Evolutionary conservation across 2,113 vertebrate genomes (phyloP).

Genomic region (Solea senegalensis): DNA sequence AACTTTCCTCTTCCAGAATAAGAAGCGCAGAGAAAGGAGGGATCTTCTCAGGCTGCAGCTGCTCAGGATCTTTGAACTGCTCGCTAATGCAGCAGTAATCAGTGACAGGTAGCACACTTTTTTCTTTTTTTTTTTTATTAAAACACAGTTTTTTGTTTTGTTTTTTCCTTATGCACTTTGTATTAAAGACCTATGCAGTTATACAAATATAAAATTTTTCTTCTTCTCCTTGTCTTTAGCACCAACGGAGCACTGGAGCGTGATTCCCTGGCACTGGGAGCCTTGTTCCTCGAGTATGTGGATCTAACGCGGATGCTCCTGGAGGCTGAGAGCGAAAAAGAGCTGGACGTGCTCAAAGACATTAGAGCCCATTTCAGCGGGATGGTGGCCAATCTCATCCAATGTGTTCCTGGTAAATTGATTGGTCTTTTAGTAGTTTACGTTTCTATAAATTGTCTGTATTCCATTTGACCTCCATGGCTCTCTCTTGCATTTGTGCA

Average conservation of each 20-base stretch:
- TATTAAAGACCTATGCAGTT: not conserved
- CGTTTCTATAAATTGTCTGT: not conserved
- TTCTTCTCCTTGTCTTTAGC: conserved; percentile 72
- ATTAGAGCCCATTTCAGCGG: conserved; percentile 98
- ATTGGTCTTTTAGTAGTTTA: not conserved
- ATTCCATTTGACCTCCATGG: not conserved
- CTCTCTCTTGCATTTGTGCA: conserved; percentile 59
- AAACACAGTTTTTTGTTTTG: not conserved
- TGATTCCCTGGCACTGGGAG: conserved; percentile 93
- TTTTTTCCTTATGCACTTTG: not conserved
- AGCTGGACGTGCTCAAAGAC: conserved; percentile 97
- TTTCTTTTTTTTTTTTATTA: not conserved
- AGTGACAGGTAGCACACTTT: conserved; percentile 90
- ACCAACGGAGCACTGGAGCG: conserved; percentile 96
- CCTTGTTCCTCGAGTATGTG: conserved; percentile 96
- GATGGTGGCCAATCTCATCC: conserved; percentile 97
- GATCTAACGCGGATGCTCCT: conserved; percentile 97
- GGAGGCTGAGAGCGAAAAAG: conserved; percentile 95
- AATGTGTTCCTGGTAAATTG: conserved; percentile 89
- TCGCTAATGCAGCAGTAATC: conserved; percentile 96
- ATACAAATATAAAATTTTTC: not conserved
- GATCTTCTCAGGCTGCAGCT: conserved; percentile 94
- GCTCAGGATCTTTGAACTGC: conserved; percentile 94
- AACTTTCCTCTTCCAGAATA: conserved; percentile 84
- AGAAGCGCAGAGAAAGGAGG: conserved; percentile 93